Conservation (phyloP, 2,888 invertebrate species). For the Brachycybe producta region DNA sequence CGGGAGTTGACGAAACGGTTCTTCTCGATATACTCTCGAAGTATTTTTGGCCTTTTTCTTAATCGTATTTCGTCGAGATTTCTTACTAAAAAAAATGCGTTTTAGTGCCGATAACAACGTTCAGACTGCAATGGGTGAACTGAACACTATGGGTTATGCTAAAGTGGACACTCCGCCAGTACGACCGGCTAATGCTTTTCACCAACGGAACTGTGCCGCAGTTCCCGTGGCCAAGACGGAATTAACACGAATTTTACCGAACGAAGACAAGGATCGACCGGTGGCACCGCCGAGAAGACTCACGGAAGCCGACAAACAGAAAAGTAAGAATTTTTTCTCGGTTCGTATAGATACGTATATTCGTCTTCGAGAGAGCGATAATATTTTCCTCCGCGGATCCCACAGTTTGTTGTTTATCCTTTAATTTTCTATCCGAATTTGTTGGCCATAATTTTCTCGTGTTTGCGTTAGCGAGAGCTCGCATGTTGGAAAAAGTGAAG, state of each 20-base stretch:
- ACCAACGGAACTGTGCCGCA: background rate
- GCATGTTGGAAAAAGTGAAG: constrained; percentile 16
- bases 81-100: too few species aligned
- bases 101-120: constrained; percentile 82
- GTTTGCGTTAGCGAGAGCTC: constrained; percentile 3
- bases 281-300: constrained; percentile 19
- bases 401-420: background rate
- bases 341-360: too few species aligned
- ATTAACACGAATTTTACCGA: background rate
- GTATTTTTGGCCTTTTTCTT: constrained; percentile 17
- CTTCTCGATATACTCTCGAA: constrained; percentile 26
- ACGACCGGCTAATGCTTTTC: constrained; percentile 19
- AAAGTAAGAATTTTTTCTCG: constrained; percentile 24
- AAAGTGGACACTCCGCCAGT: constrained; percentile 49
- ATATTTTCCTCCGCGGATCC: background rate
- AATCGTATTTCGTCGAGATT: too few species aligned
- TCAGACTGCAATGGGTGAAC: constrained; percentile 68
- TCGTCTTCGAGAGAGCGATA: too few species aligned
- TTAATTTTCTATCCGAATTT: background rate
- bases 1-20: constrained; percentile 25
- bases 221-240: background rate
- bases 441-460: background rate
- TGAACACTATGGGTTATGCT: constrained; percentile 66
- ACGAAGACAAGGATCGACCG: constrained; percentile 9
- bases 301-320: constrained; percentile 24